These are phyloP conservation scores for Medauroidea extradentata DNA, from an alignment of 1,140 invertebrate species.

Conservation along the genomic window DNA sequence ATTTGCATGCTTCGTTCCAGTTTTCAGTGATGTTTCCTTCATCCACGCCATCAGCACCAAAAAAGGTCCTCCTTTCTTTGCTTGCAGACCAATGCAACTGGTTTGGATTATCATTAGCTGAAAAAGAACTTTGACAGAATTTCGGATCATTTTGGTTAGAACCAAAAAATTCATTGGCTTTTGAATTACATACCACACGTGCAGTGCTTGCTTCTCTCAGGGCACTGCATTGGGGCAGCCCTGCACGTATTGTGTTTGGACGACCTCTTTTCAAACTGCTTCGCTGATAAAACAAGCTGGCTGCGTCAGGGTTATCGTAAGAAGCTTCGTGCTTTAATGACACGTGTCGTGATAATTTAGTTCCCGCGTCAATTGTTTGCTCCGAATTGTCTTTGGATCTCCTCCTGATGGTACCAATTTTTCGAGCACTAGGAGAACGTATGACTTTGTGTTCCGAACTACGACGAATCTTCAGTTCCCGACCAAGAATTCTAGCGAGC, in stretches of 20 bases:
- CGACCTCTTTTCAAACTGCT: conserved; percentile 31
- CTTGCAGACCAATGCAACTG: too few species aligned
- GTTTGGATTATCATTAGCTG: not conserved
- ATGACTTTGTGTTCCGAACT: conserved; percentile 65
- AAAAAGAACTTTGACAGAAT: conserved; percentile 4
- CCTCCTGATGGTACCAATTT: conserved; percentile 67
- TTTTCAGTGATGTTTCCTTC: too few species aligned
- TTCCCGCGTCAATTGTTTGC: conserved; percentile 28
- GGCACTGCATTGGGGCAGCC: conserved; percentile 29
- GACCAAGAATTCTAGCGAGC: conserved; percentile 61
- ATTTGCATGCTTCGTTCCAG: too few species aligned
- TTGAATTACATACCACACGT: not conserved
- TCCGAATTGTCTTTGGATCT: conserved; percentile 54
- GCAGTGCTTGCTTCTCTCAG: not conserved
- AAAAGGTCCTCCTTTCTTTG: too few species aligned
- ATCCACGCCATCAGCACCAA: too few species aligned
- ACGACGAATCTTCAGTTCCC: conserved; percentile 65
- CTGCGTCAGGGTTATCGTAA: conserved; percentile 17
- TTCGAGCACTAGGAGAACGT: conserved; percentile 71
- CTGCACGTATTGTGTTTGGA: conserved; percentile 33
- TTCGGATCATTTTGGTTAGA: not conserved
- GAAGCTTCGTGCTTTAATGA: not conserved
- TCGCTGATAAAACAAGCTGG: not conserved
- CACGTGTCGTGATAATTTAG: conserved; percentile 10
- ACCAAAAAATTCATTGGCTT: too few species aligned